A percentile compares a stretch with the other conserved stretches of the same genome.
Conservation (phyloP, 2,888 invertebrate species). For the Cryptops parisi region DNA sequence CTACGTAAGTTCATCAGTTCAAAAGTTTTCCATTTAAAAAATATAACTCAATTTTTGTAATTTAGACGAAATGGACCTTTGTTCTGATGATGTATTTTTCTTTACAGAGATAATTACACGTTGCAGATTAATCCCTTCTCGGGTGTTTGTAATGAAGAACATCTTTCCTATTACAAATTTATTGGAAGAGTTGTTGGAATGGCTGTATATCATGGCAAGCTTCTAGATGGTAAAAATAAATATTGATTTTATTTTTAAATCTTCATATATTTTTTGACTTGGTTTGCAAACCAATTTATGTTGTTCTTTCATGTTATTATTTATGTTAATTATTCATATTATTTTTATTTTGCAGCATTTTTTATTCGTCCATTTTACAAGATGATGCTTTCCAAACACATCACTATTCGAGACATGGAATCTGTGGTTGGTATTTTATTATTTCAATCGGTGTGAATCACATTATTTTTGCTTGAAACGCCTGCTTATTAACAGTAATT, state of each 20-base stretch:
- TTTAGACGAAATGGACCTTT: too few relatives aligned
- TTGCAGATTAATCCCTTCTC: conserved; percentile 97
- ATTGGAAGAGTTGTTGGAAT: conserved; percentile 96
- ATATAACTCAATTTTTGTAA: neutral
- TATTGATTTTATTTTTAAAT: conserved; percentile 6
- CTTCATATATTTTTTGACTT: conserved; percentile 18
- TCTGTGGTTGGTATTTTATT: conserved; percentile 58
- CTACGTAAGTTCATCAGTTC: conserved; percentile 64
- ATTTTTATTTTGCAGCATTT: conserved; percentile 53
- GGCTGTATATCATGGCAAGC: conserved; percentile 98
- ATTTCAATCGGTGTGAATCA: too few relatives aligned
- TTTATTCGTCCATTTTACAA: conserved; percentile 99
- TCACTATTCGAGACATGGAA: conserved; percentile 95
- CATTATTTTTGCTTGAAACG: too few relatives aligned
- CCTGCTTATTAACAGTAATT: too few relatives aligned
- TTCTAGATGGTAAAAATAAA: conserved; percentile 67
- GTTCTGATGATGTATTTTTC: conserved; percentile 1
- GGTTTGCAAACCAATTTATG: conserved; percentile 2
- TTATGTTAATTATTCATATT: too few relatives aligned
- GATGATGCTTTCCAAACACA: conserved; percentile 94
- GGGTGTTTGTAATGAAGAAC: conserved; percentile 94
- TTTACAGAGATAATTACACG: conserved; percentile 82
- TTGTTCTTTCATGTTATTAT: conserved; percentile 53
- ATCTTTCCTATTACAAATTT: conserved; percentile 95
- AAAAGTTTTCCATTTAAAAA: neutral